Evolutionary conservation across 2,888 invertebrate species (phyloP).

Genomic region (Dynastes grantii): DNA sequence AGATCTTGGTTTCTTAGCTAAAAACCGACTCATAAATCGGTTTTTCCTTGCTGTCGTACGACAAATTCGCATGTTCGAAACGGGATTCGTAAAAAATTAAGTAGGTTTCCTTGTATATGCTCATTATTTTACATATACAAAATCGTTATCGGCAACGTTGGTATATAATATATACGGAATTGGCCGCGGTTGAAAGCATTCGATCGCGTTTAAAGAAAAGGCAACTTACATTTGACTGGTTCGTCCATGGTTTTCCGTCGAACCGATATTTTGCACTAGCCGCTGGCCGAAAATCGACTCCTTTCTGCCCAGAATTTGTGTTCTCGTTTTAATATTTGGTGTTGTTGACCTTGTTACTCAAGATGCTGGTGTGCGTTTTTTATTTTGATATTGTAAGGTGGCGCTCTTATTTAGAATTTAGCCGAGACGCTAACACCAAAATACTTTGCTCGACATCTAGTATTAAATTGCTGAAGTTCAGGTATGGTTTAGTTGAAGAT

Average conservation of each 20-base stretch:
- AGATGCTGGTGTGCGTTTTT: slow-evolving; percentile 68
- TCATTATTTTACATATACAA: slow-evolving; percentile 52
- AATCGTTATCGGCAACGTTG: slow-evolving; percentile 57
- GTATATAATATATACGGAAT: slow-evolving; percentile 20
- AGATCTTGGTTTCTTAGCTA: not conserved
- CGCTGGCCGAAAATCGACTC: slow-evolving; percentile 27
- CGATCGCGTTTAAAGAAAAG: not conserved
- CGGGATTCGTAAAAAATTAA: slow-evolving; percentile 50
- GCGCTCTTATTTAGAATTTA: slow-evolving; percentile 49
- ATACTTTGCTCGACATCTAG: not conserved
- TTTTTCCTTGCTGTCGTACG: not conserved
- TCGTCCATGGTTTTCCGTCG: slow-evolving; percentile 37
- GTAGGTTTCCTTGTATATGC: slow-evolving; percentile 55
- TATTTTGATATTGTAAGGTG: slow-evolving; percentile 61
- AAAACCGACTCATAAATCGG: not conserved
- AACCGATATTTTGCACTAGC: slow-evolving; percentile 19
- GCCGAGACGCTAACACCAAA: slow-evolving; percentile 6
- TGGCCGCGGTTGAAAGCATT: slow-evolving; percentile 5
- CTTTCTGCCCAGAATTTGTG: slow-evolving; percentile 45
- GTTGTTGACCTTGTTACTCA: slow-evolving; percentile 70
- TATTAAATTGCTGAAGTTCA: not conserved
- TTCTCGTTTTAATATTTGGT: slow-evolving; percentile 59
- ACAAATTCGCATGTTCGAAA: slow-evolving; percentile 10
- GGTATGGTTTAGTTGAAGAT: not conserved
- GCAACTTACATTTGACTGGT: slow-evolving; percentile 46